Evolutionary conservation across 2,113 vertebrate genomes (phyloP).

Genomic region (Sardina pilchardus): DNA sequence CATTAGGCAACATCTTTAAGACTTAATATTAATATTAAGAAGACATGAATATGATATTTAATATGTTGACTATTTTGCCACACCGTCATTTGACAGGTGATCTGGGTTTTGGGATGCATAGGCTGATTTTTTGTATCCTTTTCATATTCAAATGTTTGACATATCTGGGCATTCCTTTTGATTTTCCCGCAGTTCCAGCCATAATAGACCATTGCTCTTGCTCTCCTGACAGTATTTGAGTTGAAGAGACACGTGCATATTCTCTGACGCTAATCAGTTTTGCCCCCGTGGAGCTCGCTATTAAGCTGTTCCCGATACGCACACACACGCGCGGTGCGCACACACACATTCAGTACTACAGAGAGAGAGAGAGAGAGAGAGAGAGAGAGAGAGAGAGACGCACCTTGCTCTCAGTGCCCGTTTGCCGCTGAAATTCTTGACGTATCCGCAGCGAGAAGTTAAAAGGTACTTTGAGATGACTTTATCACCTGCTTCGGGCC

Average conservation of each 20-base stretch:
- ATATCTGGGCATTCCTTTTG: not conserved
- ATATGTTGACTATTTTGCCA: not conserved
- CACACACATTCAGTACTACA: not conserved
- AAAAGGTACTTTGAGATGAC: slow-evolving; percentile 22
- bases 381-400: not conserved
- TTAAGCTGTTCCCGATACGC: not conserved
- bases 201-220: not conserved
- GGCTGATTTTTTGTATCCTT: not conserved
- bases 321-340: not conserved
- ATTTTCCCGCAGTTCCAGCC: not conserved
- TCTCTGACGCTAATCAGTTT: slow-evolving; percentile 34
- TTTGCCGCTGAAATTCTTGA: slow-evolving; percentile 13
- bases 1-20: not conserved
- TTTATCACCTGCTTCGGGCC: slow-evolving; percentile 34
- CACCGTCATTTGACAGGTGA: not conserved
- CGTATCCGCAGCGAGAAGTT: slow-evolving; percentile 2
- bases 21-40: not conserved
- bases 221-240: slow-evolving; percentile 2
- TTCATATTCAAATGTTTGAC: slow-evolving; percentile 15
- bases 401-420: not conserved
- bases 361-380: not conserved
- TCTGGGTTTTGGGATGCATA: not conserved
- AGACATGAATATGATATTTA: not conserved
- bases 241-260: slow-evolving; percentile 9
- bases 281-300: not conserved